Base-by-base conservation (phyloP, 2,113 vertebrate species). In the Canis aureus region DNA sequence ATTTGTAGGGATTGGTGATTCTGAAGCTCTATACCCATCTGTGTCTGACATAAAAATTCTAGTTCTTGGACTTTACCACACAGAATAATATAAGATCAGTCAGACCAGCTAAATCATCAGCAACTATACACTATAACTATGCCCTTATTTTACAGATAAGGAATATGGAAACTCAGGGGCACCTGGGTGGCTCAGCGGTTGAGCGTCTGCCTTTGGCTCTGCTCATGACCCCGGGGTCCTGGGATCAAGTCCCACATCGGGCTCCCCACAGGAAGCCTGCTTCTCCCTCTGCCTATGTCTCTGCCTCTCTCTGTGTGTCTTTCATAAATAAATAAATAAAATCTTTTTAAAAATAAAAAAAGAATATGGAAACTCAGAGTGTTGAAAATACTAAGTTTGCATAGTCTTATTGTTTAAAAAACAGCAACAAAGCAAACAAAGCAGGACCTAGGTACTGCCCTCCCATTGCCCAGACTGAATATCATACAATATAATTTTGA, bases 361-460 rank as follows among this genome's bases (percentile, higher is more conserved):
- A 13, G 57, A 55, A 59, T 57, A 35, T 29, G 23, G 29, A 94
- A 79, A 74, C 55, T 12, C 20, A 25, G 60, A 22, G 35, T 32
- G 19, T 20, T 62, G 11, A 78, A 86, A 93, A 13, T 57, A 22
- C 51, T 32, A 71, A 49, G 55, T 13, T 20, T 71, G 12, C 9
- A 83, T 2, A 8, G 5, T 62, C 27, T 81, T 79, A 62, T 19
- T 71, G 22, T 51, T 81, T 38, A 74, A 84, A 60, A 88, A 78
- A 76, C 35, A 7, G 12, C 64, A 86, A 59, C 89, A 86, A 84
- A 94, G 25, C 25, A 92, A 78, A 96, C 19, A 73, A 89, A 96
- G 79, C 20, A 64, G 15, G 32, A 66, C 27, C 13, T 60, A 51
- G 22, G 59, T 62, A 0, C 35, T 73, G 15, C 23, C 71, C 19